Evolutionary conservation across 2,888 invertebrate species (phyloP).

Genomic region (Drosophila atripex): DNA sequence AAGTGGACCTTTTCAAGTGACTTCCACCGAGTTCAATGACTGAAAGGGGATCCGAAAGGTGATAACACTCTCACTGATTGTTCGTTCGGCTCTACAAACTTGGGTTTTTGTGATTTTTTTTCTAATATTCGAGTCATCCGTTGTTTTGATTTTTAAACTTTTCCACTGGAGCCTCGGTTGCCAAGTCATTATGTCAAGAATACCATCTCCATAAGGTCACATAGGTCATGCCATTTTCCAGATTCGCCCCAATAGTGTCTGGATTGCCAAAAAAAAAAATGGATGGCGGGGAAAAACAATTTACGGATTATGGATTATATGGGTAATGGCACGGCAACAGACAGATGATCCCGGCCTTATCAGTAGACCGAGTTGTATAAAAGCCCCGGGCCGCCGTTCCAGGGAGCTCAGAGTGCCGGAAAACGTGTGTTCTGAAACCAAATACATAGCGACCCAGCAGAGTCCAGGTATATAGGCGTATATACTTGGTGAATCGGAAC

Average conservation of each 20-base stretch:
- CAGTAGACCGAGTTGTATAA: slow-evolving; percentile 27
- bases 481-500: slow-evolving; percentile 12
- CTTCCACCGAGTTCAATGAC: slow-evolving; percentile 20
- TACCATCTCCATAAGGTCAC: not conserved
- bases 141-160: not conserved
- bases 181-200: not conserved
- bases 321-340: slow-evolving; percentile 40
- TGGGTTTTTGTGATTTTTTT: not conserved
- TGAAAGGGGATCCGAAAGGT: not conserved
- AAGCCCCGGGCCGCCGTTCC: slow-evolving; percentile 17
- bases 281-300: slow-evolving; percentile 1
- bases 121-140: no score
- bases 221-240: not conserved
- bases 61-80: slow-evolving; percentile 11
- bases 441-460: slow-evolving; percentile 1
- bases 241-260: not conserved
- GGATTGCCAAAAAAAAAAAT: slow-evolving; percentile 10
- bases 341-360: slow-evolving; percentile 27
- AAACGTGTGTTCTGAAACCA: slow-evolving; percentile 5
- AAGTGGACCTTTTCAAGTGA: not conserved
- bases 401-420: slow-evolving; percentile 21
- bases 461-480: slow-evolving; percentile 23
- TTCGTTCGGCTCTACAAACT: not conserved
- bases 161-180: not conserved
- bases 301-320: no score